These are phyloP conservation scores for Zaprionus capensis DNA, from an alignment of 1,140 invertebrate species.

Conservation along the genomic window DNA sequence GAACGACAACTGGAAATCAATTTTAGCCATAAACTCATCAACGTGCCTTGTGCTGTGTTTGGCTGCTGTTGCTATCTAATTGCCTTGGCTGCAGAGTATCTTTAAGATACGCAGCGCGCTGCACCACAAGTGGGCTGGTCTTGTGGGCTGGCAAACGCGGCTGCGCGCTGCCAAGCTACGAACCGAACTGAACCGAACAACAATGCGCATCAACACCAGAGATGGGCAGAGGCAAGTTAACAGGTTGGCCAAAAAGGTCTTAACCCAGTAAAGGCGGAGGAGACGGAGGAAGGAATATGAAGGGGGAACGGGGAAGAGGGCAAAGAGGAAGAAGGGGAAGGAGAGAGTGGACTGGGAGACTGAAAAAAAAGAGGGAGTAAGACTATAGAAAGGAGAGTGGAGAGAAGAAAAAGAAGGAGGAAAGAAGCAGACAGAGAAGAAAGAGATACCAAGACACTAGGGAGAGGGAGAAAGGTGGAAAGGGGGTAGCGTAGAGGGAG, in stretches of 20 bases:
- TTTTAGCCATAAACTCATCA: conserved; percentile 82
- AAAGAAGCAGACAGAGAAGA: conserved; percentile 8
- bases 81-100: conserved; percentile 71
- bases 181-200: conserved; percentile 10
- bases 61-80: conserved; percentile 73
- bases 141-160: conserved; percentile 49
- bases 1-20: conserved; percentile 79
- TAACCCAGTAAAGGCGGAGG: conserved; percentile 58
- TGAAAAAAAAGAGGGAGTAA: neutral
- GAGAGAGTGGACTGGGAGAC: neutral
- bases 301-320: neutral
- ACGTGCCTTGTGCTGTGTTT: conserved; percentile 43
- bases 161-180: conserved; percentile 10
- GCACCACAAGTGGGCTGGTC: conserved; percentile 39
- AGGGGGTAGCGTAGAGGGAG: neutral
- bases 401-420: neutral
- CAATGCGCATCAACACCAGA: conserved; percentile 41
- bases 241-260: conserved; percentile 67
- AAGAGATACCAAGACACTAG: neutral
- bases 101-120: conserved; percentile 49
- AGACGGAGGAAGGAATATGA: neutral
- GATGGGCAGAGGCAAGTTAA: conserved; percentile 21
- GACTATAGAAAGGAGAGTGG: neutral
- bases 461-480: neutral
- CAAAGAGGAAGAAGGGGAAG: neutral